phyloP scores from a whole-genome alignment of 2,797 vertebrate genomes.

The Lerista edwardsae region DNA sequence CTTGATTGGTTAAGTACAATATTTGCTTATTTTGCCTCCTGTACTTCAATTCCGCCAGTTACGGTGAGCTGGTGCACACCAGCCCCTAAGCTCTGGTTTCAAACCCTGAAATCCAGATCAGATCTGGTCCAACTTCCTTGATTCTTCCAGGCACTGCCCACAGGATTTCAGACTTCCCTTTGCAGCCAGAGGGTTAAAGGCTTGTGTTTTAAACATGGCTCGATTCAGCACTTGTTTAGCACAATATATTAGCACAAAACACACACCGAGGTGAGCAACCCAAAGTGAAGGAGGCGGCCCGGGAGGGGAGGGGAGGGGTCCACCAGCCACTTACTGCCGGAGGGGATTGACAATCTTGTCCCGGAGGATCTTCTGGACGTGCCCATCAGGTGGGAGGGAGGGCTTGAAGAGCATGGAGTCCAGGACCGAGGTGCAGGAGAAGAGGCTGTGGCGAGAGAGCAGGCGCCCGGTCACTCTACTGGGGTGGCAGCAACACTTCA shows the following conservation, averaged over 20 bases:
- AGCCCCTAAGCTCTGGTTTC: too few relatives aligned
- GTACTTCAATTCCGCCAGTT: not conserved
- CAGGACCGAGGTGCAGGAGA: constrained; percentile 88
- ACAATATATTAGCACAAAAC: not conserved
- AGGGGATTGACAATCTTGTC: constrained; percentile 89
- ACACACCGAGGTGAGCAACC: too few relatives aligned
- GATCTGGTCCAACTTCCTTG: not conserved
- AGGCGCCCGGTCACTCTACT: accelerated
- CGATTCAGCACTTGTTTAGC: too few relatives aligned
- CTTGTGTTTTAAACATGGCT: too few relatives aligned
- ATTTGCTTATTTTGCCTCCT: not conserved
- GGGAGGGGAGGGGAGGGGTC: not conserved
- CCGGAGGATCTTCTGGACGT: constrained; percentile 84
- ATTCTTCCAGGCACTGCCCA: not conserved
- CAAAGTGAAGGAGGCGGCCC: too few relatives aligned
- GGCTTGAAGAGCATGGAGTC: constrained; percentile 89
- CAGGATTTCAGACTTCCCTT: not conserved
- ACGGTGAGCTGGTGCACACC: too few relatives aligned
- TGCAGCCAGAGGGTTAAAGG: not conserved
- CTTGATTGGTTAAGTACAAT: too few relatives aligned
- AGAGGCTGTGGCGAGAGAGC: constrained; percentile 79
- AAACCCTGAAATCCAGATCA: not conserved
- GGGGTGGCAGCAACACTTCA: not conserved
- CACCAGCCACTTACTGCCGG: constrained; percentile 76
- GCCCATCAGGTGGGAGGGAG: constrained; percentile 70